These are phyloP conservation scores for Agonopterix heracliana DNA, from an alignment of 2,888 invertebrate genomes.

Conservation along the genomic window DNA sequence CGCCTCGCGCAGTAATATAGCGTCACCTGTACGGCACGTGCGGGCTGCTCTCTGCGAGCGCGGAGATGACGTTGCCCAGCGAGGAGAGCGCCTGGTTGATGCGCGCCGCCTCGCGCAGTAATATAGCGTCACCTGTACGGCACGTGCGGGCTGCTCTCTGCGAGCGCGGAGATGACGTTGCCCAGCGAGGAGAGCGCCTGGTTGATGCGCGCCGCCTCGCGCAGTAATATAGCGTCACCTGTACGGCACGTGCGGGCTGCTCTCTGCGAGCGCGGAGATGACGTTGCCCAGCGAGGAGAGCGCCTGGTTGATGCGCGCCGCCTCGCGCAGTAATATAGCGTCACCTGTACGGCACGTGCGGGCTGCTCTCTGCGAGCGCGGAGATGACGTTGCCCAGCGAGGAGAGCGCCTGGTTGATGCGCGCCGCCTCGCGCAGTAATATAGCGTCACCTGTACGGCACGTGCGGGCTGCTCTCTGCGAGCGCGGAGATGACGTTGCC, in stretches of 20 bases:
- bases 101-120: constrained; percentile 94
- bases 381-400: constrained; percentile 99
- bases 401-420: constrained; percentile 97
- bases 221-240: constrained; percentile 69
- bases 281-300: constrained; percentile 98
- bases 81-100: constrained; percentile 98
- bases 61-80: constrained; percentile 98
- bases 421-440: constrained; percentile 92
- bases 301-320: constrained; percentile 97
- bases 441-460: constrained; percentile 84
- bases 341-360: constrained; percentile 93
- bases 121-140: constrained; percentile 81
- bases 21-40: constrained; percentile 91
- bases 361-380: constrained; percentile 94
- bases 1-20: constrained; percentile 85
- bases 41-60: constrained; percentile 94
- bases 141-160: constrained; percentile 95
- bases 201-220: constrained; percentile 98
- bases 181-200: constrained; percentile 97
- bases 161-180: constrained; percentile 98
- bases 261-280: constrained; percentile 96
- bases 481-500: constrained; percentile 99
- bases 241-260: constrained; percentile 97
- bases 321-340: constrained; percentile 83
- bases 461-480: constrained; percentile 95